phyloP scores from a whole-genome alignment of 2,113 vertebrate species.

The Nerophis lumbriciformis region DNA sequence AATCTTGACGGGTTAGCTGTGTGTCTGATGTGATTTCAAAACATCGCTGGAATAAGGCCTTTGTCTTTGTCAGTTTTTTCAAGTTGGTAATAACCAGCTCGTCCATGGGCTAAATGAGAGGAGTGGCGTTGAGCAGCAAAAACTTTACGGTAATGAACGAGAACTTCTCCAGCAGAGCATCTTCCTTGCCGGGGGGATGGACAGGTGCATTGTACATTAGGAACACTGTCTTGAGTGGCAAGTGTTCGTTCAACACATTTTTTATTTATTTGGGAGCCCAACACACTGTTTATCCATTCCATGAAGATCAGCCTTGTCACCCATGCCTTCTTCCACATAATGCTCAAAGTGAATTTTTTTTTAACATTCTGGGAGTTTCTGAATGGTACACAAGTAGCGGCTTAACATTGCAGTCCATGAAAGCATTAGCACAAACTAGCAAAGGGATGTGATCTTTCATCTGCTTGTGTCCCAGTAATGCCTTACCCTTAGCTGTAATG shows the following conservation, averaged over 20 bases:
- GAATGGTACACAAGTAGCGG: not conserved
- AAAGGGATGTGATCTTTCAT: not conserved
- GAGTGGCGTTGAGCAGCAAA: not conserved
- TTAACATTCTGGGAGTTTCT: not conserved
- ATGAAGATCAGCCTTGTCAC: not conserved
- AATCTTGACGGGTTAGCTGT: not conserved
- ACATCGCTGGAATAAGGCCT: not conserved
- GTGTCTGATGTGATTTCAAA: not conserved
- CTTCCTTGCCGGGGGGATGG: not conserved
- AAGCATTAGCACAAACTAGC: not conserved
- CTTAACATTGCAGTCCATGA: not conserved
- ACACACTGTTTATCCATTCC: not conserved
- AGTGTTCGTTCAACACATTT: not conserved
- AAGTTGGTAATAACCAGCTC: not conserved
- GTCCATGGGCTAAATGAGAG: not conserved
- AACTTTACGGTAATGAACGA: not conserved
- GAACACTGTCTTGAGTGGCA: not conserved
- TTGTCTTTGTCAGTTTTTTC: not conserved
- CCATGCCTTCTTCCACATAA: not conserved
- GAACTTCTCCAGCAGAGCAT: not conserved
- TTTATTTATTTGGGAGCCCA: not conserved
- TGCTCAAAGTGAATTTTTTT: not conserved
- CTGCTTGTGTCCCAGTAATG: not conserved
- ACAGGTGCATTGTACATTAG: not conserved
- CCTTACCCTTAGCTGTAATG: not conserved